Evolutionary conservation across 2,797 vertebrate genomes (phyloP).

Genomic region (Cuniculus paca): DNA sequence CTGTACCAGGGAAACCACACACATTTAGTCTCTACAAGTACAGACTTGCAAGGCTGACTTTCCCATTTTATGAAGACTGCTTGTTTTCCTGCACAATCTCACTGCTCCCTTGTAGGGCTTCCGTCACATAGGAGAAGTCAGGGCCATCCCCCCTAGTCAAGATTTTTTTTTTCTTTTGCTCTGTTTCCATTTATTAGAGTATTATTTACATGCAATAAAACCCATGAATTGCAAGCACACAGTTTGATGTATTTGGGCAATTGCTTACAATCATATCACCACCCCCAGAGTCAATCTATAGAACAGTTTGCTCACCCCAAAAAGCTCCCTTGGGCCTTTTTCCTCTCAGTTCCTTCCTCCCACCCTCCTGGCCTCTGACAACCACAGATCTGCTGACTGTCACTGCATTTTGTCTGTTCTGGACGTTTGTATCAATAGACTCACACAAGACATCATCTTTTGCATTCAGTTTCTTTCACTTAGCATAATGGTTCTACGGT

Average conservation of each 20-base stretch:
- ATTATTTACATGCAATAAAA: conserved; percentile 17
- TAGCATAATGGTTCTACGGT: not conserved
- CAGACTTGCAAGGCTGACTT: not conserved
- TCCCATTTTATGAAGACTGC: not conserved
- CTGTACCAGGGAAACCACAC: too few species aligned
- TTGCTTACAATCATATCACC: not conserved
- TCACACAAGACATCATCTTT: not conserved
- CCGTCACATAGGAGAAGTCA: not conserved
- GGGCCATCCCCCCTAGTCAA: not conserved
- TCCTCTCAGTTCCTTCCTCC: not conserved
- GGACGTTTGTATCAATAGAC: conserved; percentile 38
- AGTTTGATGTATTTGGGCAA: conserved; percentile 29
- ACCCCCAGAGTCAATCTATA: not conserved
- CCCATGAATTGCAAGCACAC: not conserved
- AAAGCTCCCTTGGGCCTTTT: not conserved
- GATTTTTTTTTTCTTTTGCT: not conserved
- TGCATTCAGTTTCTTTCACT: conserved; percentile 4
- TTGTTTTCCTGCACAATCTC: not conserved
- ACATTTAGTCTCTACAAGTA: not conserved
- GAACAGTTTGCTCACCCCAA: not conserved
- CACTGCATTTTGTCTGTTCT: conserved; percentile 31
- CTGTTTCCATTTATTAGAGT: not conserved
- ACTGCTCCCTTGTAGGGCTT: not conserved
- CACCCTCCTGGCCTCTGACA: not conserved
- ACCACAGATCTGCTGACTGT: conserved; percentile 9